Conservation (phyloP, 2,113 vertebrate species). For the Scytalopus superciliaris region DNA sequence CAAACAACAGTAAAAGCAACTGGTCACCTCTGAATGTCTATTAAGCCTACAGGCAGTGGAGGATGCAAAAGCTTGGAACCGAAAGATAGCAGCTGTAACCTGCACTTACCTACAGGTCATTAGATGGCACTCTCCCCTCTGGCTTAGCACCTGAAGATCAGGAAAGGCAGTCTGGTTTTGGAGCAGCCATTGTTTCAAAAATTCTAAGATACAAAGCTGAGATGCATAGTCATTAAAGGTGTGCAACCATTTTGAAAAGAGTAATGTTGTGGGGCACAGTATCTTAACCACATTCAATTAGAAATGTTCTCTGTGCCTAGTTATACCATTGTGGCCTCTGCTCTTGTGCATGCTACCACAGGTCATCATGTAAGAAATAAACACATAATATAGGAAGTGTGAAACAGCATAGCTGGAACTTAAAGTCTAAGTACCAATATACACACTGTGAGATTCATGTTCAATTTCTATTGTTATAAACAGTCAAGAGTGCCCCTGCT, state of each 20-base stretch:
- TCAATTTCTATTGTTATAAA: not conserved
- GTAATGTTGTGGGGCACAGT: not conserved
- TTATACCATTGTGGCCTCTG: not conserved
- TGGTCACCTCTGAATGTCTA: not conserved
- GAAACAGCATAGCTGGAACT: not conserved
- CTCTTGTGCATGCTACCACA: not conserved
- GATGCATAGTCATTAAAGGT: not conserved
- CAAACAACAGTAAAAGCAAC: not conserved
- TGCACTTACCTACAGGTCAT: not conserved
- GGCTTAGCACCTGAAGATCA: not conserved
- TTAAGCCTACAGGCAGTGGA: not conserved
- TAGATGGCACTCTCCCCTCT: constrained; percentile 52
- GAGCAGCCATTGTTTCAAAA: not conserved
- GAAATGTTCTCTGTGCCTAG: not conserved
- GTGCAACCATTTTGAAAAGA: not conserved
- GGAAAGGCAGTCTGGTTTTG: not conserved
- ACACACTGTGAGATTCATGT: not conserved
- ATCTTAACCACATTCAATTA: not conserved
- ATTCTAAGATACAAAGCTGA: not conserved
- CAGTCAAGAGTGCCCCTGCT: not conserved
- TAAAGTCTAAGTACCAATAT: not conserved
- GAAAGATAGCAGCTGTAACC: not conserved
- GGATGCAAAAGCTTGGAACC: not conserved
- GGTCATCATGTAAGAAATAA: not conserved
- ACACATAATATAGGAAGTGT: fast-evolving